These are phyloP conservation scores for Epicauta chinensis DNA, from an alignment of 1,140 invertebrate genomes.

Conservation along the genomic window DNA sequence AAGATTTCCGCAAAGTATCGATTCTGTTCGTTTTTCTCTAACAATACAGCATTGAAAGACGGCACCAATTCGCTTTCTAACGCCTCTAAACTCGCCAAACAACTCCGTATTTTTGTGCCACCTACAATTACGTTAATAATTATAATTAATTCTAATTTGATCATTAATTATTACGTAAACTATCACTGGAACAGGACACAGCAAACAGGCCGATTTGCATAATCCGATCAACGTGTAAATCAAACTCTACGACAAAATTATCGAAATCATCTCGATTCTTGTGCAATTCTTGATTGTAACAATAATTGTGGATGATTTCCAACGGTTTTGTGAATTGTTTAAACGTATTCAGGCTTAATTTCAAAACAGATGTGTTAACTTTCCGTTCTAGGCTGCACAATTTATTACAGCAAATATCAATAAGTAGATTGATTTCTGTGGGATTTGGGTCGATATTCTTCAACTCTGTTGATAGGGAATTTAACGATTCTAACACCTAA, in stretches of 20 bases:
- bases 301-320: constrained; percentile 27
- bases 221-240: constrained; percentile 56
- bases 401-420: constrained; percentile 28
- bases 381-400: constrained; percentile 34
- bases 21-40: constrained; percentile 42
- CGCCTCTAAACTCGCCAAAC: constrained; percentile 57
- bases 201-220: constrained; percentile 62
- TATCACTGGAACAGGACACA: constrained; percentile 57
- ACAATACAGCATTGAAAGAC: constrained; percentile 46
- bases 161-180: constrained; percentile 20
- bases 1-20: constrained; percentile 46
- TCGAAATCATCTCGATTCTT: constrained; percentile 21
- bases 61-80: constrained; percentile 59
- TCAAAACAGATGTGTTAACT: constrained; percentile 34
- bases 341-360: constrained; percentile 31
- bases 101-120: constrained; percentile 52
- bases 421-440: constrained; percentile 29
- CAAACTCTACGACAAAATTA: constrained; percentile 51
- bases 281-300: constrained; percentile 15
- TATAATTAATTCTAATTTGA: background rate
- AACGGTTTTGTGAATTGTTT: constrained; percentile 25
- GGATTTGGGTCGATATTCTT: constrained; percentile 18
- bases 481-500: constrained; percentile 24
- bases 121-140: constrained; percentile 42
- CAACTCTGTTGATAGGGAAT: constrained; percentile 24